Evolutionary conservation across 2,888 invertebrate species (phyloP), one percentile per base, ranked within the genome.

Genomic region (Agrotis exclamationis): DNA sequence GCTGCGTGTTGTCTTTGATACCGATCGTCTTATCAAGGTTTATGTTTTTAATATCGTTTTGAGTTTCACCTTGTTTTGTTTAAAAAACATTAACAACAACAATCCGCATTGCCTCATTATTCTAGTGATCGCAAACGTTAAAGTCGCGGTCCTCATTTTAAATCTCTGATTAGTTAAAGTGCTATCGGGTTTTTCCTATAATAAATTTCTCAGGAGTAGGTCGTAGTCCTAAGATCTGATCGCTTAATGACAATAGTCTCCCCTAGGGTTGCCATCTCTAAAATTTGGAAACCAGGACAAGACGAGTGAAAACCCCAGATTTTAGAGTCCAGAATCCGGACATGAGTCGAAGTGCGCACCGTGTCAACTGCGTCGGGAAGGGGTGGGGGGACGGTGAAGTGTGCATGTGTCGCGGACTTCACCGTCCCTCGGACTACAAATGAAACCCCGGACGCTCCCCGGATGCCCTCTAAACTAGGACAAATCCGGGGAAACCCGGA

Each of bases 21-120:
- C 47, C 47, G 1, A 69, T 56, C 24, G 14, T 4, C 20, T 39
- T 44, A 16, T 51, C 63, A 69, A 68, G 54, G 80, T 68, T 68
- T 28, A 59, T 54, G 9, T 1, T 7, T 14, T 53, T 56, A 48
- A 60, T 51, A 60, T 69, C 47, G 53, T 75, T 33, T 9, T 76
- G 1, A 14, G 22, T 45, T 56, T 50, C 13, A 56, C 22, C 9
- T 77, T 20, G 16, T 53, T 54, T 68, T 28, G 44, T 11, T 44
- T 20, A 6, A 18, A 39, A 24, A 33, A 6, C 7, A 20, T 20
- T 0, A 3, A 16, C 18, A 56, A 14, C 6, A 13, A 20, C 0
- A 18, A 33, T 13, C 0, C 20, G 18, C 4, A 0, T 39, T 9
- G 4, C 11, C 0, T 24, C 53, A 3, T 24, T 53, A 9, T 24